Conservation (phyloP, 2,113 vertebrate genomes). For the Hemiprocne comata region DNA sequence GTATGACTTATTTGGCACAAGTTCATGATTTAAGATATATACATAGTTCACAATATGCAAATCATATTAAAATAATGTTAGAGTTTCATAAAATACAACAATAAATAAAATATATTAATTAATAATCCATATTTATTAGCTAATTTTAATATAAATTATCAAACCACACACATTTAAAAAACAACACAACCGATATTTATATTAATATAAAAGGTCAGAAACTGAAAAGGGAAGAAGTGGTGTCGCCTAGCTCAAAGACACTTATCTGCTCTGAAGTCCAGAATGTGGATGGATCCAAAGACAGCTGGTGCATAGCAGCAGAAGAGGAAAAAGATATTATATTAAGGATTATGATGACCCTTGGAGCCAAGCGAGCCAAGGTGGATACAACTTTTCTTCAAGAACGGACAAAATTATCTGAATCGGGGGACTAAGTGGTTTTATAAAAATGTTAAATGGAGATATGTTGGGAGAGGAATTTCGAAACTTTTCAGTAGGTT, state of each 20-base stretch:
- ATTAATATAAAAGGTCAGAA: not conserved
- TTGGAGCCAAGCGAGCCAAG: fast-evolving
- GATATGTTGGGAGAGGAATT: not conserved
- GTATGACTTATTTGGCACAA: not conserved
- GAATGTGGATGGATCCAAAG: not conserved
- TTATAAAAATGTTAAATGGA: fast-evolving
- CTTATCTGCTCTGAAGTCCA: not conserved
- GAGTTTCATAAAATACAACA: not conserved
- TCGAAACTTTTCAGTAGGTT: not conserved
- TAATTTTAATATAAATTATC: not conserved
- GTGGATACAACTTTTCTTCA: not conserved
- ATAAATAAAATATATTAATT: not conserved
- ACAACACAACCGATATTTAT: not conserved
- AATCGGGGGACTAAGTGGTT: not conserved
- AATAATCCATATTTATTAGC: not conserved
- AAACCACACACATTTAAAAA: not conserved
- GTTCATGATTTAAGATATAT: not conserved
- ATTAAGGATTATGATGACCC: not conserved
- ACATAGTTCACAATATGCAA: not conserved
- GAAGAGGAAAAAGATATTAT: not conserved
- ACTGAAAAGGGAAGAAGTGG: not conserved
- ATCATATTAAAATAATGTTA: not conserved
- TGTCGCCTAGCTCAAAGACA: not conserved
- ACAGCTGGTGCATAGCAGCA: not conserved
- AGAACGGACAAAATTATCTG: not conserved